Conservation (phyloP, 1,140 invertebrate species). For the Brachionus rubens region DNA sequence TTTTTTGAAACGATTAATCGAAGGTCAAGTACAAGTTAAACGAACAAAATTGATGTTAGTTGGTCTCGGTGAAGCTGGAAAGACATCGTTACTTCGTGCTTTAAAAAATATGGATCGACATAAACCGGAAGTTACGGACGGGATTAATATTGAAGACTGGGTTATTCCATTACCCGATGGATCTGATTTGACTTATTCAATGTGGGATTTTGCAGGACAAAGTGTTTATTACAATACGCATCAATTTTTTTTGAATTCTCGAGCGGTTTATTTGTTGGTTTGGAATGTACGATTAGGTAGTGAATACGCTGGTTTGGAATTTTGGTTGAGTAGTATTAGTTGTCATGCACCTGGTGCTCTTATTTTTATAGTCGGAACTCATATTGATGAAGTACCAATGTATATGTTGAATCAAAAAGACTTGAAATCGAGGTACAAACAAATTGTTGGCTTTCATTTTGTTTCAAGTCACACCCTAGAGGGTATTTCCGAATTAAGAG, state of each 20-base stretch:
- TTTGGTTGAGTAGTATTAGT: conserved; percentile 59
- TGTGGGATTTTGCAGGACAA: conserved; percentile 60
- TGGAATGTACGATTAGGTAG: conserved; percentile 58
- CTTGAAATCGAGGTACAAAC: conserved; percentile 51
- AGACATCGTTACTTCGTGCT: conserved; percentile 54
- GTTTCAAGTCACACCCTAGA: conserved; percentile 54
- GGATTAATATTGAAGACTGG: conserved; percentile 57
- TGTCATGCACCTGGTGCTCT: conserved; percentile 48
- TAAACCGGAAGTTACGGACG: conserved; percentile 53
- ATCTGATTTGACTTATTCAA: conserved; percentile 51
- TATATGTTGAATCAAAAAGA: conserved; percentile 51
- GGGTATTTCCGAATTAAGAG: conserved; percentile 48
- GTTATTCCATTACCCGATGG: conserved; percentile 9
- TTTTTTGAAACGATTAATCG: conserved; percentile 53
- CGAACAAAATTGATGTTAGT: conserved; percentile 59
- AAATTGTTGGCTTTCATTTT: conserved; percentile 55
- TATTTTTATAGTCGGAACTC: background rate
- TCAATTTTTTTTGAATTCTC: conserved; percentile 59
- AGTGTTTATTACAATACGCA: conserved; percentile 60
- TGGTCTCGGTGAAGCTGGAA: conserved; percentile 58
- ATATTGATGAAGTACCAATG: conserved; percentile 29
- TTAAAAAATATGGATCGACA: conserved; percentile 33
- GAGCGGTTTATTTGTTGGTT: conserved; percentile 57
- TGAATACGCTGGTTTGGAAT: conserved; percentile 59
- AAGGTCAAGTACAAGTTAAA: conserved; percentile 53